Evolutionary conservation across 2,797 vertebrate species (phyloP).

Genomic region (Sebastes kiyomatsui): DNA sequence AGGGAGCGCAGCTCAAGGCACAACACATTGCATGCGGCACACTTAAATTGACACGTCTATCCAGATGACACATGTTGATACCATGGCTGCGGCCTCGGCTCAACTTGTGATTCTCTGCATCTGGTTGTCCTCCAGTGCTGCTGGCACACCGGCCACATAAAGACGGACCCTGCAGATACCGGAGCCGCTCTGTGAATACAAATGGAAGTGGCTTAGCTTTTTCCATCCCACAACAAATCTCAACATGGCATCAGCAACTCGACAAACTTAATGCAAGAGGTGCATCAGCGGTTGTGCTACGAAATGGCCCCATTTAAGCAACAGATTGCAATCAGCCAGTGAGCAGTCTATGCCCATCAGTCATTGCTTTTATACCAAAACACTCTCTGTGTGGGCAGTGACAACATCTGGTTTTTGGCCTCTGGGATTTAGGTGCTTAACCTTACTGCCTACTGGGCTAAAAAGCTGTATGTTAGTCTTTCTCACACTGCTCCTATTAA

Average conservation of each 20-base stretch:
- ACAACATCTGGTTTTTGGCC: conserved; percentile 30
- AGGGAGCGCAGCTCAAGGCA: conserved; percentile 71
- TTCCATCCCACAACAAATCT: conserved; percentile 38
- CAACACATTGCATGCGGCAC: conserved; percentile 57
- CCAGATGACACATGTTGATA: conserved; percentile 78
- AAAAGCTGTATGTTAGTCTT: conserved; percentile 15
- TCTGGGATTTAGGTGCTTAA: conserved; percentile 35
- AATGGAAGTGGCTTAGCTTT: conserved; percentile 36
- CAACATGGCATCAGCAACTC: conserved; percentile 31
- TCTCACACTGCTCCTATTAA: not conserved
- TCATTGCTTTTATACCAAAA: not conserved
- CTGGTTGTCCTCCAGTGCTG: conserved; percentile 58
- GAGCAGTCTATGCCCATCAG: not conserved
- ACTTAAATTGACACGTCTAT: conserved; percentile 79
- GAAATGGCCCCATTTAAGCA: conserved; percentile 34
- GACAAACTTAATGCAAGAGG: conserved; percentile 19
- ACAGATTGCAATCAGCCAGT: not conserved
- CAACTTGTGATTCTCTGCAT: conserved; percentile 61
- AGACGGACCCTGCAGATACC: conserved; percentile 55
- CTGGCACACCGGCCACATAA: conserved; percentile 63
- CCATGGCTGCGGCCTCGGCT: conserved; percentile 50
- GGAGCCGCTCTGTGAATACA: conserved; percentile 53
- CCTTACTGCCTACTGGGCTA: conserved; percentile 19
- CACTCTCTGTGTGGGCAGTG: not conserved
- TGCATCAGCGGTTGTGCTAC: conserved; percentile 8